Evolutionary conservation across 2,113 vertebrate species (phyloP), one percentile per base, ranked within the genome.

Genomic region (Chroicocephalus ridibundus): DNA sequence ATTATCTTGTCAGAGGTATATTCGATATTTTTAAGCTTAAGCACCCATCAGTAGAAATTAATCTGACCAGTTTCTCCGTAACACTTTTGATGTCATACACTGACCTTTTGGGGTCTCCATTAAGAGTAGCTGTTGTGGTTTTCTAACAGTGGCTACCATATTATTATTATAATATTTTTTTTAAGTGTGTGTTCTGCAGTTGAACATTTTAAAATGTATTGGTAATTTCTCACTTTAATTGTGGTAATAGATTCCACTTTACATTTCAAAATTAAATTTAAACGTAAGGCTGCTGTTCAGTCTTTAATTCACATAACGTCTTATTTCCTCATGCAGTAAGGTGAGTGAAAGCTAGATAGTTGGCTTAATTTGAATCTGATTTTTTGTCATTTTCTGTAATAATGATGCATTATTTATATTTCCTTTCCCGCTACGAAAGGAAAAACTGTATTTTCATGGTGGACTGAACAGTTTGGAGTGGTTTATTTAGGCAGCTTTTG

Each of bases 351-450:
- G 95, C 94, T 40, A 21, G n/a, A n/a, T 66, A 75, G 34, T 15
- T 22, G 94, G 96, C 95, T 97, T 93, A 75, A 80, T 92, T 70
- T 95, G 81, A 88, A 89, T 55, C 94, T 92, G 92, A 72, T 86
- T 94, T 90, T 90, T 64, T 96, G 89, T 96, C 88, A 88, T 90
- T 87, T 94, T 91, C 94, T 97, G 97, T 97, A 97, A 96, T 91
- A 97, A 96, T 77, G 95, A 97, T 98, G 97, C 97, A 61, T 98
- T 98, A 98, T 98, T 98, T 98, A 98, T 98, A 97, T 97, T 97
- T 98, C 97, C 97, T 98, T 98, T 98, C 97, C 89, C 40, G 19
- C 97, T 97, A 54, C 0, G 55, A 88, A 98, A 94, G 96, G 93
- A 95, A 97, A 61, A 88, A 46, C 96, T 97, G 96, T 98, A 97